Percentiles rank a stretch among this genome's conserved stretches.
These are phyloP conservation scores for Paguma larvata DNA, from an alignment of 2,797 vertebrate species.

Conservation along the genomic window DNA sequence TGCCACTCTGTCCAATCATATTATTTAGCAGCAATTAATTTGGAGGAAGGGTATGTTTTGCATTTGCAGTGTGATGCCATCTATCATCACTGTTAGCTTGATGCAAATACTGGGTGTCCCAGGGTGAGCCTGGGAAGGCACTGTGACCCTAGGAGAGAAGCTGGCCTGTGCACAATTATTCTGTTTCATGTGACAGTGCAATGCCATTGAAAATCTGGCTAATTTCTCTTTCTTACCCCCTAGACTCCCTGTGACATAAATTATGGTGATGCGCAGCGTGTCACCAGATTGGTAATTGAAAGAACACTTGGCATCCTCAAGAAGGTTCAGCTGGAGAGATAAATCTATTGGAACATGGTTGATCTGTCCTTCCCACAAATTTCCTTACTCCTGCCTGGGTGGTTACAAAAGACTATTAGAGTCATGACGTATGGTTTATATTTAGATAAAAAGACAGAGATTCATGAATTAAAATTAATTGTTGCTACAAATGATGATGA, in stretches of 20 bases:
- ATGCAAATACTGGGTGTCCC: not conserved
- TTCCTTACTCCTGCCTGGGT: not conserved
- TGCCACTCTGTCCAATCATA: constrained; percentile 51
- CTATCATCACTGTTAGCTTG: not conserved
- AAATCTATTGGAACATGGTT: not conserved
- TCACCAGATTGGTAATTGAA: constrained; percentile 55
- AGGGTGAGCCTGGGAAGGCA: not conserved
- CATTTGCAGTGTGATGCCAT: not conserved
- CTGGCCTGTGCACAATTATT: not conserved
- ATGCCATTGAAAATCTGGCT: constrained; percentile 52
- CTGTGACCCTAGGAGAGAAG: not conserved
- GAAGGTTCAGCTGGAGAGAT: constrained; percentile 17
- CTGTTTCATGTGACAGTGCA: constrained; percentile 55
- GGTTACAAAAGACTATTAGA: not conserved
- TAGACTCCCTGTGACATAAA: constrained; percentile 54
- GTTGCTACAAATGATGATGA: not conserved
- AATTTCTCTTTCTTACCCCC: constrained; percentile 46
- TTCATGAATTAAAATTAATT: constrained; percentile 62
- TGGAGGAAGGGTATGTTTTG: constrained; percentile 68
- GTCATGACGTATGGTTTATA: not conserved
- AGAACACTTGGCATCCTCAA: constrained; percentile 39
- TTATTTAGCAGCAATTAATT: constrained; percentile 63
- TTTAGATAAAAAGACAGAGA: constrained; percentile 46
- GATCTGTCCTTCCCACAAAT: not conserved
- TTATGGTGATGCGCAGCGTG: constrained; percentile 49